Conservation (phyloP, 2,113 vertebrate species). For the Cygnus atratus region DNA sequence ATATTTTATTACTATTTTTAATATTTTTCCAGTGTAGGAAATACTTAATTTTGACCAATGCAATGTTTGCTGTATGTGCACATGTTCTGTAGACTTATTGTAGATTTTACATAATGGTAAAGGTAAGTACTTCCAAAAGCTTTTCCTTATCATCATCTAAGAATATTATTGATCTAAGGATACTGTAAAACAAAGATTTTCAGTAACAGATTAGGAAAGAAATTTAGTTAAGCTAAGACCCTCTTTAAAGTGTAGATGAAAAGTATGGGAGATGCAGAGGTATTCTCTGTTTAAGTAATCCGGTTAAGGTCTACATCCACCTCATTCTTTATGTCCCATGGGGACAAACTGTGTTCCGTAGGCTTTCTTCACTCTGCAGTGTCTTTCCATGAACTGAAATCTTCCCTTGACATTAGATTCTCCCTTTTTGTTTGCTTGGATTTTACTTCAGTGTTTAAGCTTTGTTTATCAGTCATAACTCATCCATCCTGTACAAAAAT, state of each 20-base stretch:
- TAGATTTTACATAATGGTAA: not conserved
- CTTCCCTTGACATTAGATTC: not conserved
- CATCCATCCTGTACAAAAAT: not conserved
- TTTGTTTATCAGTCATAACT: not conserved
- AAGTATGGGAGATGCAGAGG: not conserved
- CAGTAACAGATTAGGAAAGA: not conserved
- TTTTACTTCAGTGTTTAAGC: not conserved
- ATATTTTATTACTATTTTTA: not conserved
- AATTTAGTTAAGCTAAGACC: not conserved
- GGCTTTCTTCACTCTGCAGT: not conserved
- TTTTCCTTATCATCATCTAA: not conserved
- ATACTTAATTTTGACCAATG: not conserved
- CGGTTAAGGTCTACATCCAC: not conserved
- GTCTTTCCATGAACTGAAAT: rapidly evolving
- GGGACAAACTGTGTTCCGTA: not conserved
- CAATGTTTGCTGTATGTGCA: not conserved
- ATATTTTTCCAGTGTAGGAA: not conserved
- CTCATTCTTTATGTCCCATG: not conserved
- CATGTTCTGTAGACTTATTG: not conserved
- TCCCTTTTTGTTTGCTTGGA: not conserved
- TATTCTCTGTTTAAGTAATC: not conserved
- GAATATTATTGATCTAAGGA: not conserved
- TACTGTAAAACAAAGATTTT: not conserved
- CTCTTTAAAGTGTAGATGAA: not conserved
- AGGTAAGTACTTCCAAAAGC: not conserved